Evolutionary conservation across 2,888 invertebrate genomes (phyloP).

Genomic region (Cremastinae sp.): DNA sequence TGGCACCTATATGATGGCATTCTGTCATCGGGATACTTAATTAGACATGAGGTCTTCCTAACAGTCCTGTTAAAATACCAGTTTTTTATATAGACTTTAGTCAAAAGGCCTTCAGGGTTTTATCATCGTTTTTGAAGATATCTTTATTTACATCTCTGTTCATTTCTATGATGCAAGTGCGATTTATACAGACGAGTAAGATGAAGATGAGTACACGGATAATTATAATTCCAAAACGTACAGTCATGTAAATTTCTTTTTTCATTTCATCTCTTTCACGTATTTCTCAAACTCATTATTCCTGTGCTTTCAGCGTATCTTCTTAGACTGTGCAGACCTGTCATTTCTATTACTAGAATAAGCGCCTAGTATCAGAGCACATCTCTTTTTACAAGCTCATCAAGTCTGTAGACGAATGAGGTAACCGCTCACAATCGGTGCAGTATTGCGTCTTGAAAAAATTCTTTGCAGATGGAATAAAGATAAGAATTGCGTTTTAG

Average conservation of each 20-base stretch:
- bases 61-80: too few species aligned
- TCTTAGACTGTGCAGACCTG: conserved; percentile 32
- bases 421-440: conserved; percentile 29
- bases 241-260: conserved; percentile 21
- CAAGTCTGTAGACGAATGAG: conserved; percentile 38
- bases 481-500: conserved; percentile 71
- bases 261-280: conserved; percentile 27
- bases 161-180: conserved; percentile 19
- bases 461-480: conserved; percentile 77
- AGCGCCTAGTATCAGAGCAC: conserved; percentile 29
- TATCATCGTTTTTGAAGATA: conserved; percentile 13
- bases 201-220: conserved; percentile 7
- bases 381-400: conserved; percentile 50
- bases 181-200: conserved; percentile 21
- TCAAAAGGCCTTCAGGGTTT: too few species aligned
- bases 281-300: conserved; percentile 2
- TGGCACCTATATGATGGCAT: conserved; percentile 14
- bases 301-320: conserved; percentile 26
- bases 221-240: conserved; percentile 25
- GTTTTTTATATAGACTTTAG: too few species aligned
- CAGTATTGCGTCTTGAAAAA: conserved; percentile 43
- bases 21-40: not conserved
- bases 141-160: conserved; percentile 37
- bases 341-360: conserved; percentile 55
- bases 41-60: too few species aligned